Conservation (phyloP, 2,888 invertebrate genomes). For the Mimachlamys varia region DNA sequence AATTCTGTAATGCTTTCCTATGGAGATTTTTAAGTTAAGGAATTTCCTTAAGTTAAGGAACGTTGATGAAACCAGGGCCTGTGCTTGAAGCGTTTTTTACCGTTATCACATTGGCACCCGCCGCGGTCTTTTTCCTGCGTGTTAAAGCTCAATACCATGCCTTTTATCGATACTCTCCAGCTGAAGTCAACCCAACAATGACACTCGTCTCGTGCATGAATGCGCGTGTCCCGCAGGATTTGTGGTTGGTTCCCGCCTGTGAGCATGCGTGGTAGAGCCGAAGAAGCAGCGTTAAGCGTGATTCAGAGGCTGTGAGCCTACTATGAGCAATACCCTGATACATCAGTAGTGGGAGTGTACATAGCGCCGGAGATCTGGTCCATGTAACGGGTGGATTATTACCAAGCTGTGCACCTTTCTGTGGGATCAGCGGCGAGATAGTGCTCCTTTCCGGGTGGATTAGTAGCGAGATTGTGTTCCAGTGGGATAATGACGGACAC, state of each 20-base stretch:
- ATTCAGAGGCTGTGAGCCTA: background rate
- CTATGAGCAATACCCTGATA: conserved; percentile 3
- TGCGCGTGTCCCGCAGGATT: conserved; percentile 19
- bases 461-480: background rate
- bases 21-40: no score
- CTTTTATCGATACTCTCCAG: background rate
- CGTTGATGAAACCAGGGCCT: no score
- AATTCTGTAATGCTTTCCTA: no score
- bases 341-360: background rate
- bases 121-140: no score
- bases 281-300: background rate
- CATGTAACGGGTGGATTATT: background rate
- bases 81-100: background rate
- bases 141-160: background rate
- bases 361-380: background rate
- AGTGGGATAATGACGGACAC: background rate
- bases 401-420: background rate
- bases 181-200: background rate
- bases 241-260: background rate
- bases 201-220: background rate
- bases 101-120: background rate
- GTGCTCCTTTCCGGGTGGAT: background rate
- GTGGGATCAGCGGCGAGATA: background rate
- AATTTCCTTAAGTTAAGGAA: no score
- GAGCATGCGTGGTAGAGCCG: background rate